Evolutionary conservation across 2,797 vertebrate genomes (phyloP).

Genomic region (Tapirus indicus): DNA sequence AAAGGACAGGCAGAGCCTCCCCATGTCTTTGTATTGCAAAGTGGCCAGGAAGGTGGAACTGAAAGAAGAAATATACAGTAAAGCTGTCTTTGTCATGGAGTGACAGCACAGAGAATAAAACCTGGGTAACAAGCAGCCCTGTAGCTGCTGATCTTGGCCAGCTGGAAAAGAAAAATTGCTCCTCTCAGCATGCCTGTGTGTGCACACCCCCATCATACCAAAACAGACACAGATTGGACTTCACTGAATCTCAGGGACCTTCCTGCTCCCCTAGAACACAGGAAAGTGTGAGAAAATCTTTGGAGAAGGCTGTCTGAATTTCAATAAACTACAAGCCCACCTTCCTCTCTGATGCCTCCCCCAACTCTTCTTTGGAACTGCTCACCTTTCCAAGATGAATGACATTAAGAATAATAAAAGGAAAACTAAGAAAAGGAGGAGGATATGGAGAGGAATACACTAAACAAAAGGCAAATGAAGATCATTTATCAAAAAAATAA

Average conservation of each 20-base stretch:
- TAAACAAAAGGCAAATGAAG: neutral
- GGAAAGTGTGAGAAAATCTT: neutral
- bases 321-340: neutral
- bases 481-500: neutral
- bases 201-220: neutral
- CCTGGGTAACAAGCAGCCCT: too few relatives aligned
- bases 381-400: neutral
- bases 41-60: neutral
- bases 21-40: neutral
- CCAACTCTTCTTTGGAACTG: neutral
- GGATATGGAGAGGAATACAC: neutral
- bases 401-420: neutral
- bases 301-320: neutral
- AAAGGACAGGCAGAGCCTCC: neutral
- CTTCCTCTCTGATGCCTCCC: neutral
- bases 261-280: neutral
- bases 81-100: neutral
- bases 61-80: neutral
- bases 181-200: neutral
- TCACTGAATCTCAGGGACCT: rapidly evolving
- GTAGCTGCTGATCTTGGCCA: neutral
- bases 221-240: neutral
- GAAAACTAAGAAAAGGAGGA: neutral
- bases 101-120: neutral
- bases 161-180: neutral